Percentiles rank a stretch among this genome's conserved stretches.
Evolutionary conservation across 2,888 invertebrate genomes (phyloP).

Genomic region (Sarcophaga caerulescens): DNA sequence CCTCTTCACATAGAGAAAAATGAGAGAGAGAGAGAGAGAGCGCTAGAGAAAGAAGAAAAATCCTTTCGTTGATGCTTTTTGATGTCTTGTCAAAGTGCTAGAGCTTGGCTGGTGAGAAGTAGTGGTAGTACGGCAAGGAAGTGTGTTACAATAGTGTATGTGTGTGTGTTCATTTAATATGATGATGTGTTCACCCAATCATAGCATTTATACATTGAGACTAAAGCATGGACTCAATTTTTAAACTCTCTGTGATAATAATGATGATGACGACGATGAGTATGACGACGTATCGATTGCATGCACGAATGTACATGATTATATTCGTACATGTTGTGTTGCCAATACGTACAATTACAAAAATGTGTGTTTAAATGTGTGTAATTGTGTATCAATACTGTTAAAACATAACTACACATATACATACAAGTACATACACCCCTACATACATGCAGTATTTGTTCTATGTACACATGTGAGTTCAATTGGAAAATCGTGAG

Average conservation of each 20-base stretch:
- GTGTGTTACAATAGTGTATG: conserved; percentile 27
- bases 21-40: too few species aligned
- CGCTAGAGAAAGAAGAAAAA: neutral
- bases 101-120: neutral
- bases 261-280: conserved; percentile 66
- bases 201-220: conserved; percentile 67
- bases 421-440: conserved; percentile 68
- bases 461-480: conserved; percentile 70
- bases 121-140: conserved; percentile 1
- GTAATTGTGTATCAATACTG: conserved; percentile 8
- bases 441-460: conserved; percentile 41
- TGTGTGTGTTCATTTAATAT: conserved; percentile 61
- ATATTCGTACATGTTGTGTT: conserved; percentile 61
- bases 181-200: conserved; percentile 63
- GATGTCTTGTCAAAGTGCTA: conserved; percentile 51
- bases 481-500: conserved; percentile 80
- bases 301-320: conserved; percentile 78
- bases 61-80: conserved; percentile 45
- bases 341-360: conserved; percentile 20
- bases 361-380: neutral
- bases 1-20: neutral
- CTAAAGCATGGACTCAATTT: conserved; percentile 64
- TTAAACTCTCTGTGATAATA: conserved; percentile 44
- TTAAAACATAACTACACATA: conserved; percentile 24
- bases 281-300: conserved; percentile 79